Evolutionary conservation across 2,113 vertebrate species (phyloP).

Genomic region (Phalacrocorax carbo): DNA sequence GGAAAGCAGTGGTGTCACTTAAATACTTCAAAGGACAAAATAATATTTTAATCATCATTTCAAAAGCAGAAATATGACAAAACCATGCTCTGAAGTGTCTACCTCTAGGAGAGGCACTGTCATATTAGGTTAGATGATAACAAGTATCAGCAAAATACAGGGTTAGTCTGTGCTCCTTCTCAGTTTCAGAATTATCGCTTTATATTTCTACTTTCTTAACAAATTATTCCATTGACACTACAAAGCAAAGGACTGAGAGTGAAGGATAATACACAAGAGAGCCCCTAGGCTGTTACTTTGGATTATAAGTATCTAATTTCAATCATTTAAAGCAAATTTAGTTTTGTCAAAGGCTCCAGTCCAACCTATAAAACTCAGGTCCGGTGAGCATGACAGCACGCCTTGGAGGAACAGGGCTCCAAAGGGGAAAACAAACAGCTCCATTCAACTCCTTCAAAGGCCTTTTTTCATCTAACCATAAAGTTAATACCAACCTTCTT

Average conservation of each 20-base stretch:
- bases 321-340: slow-evolving; percentile 62
- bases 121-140: background rate
- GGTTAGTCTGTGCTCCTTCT: background rate
- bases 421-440: slow-evolving; percentile 22
- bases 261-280: slow-evolving; percentile 55
- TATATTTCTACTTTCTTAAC: slow-evolving; percentile 49
- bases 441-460: slow-evolving; percentile 22
- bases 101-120: background rate
- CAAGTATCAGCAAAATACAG: background rate
- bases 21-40: background rate
- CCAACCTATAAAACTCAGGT: slow-evolving; percentile 47
- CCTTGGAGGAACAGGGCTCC: slow-evolving; percentile 15
- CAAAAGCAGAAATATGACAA: slow-evolving; percentile 8
- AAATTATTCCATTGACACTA: slow-evolving; percentile 51
- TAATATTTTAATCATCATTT: background rate
- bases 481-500: background rate
- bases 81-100: background rate
- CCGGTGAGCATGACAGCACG: slow-evolving; percentile 9
- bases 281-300: slow-evolving; percentile 48
- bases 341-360: slow-evolving; percentile 50
- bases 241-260: slow-evolving; percentile 39
- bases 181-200: slow-evolving; percentile 29
- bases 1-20: background rate
- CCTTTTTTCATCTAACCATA: slow-evolving; percentile 10
- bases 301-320: slow-evolving; percentile 65